phyloP scores from a whole-genome alignment of 2,797 vertebrate genomes.

The Darevskia nairensis region DNA sequence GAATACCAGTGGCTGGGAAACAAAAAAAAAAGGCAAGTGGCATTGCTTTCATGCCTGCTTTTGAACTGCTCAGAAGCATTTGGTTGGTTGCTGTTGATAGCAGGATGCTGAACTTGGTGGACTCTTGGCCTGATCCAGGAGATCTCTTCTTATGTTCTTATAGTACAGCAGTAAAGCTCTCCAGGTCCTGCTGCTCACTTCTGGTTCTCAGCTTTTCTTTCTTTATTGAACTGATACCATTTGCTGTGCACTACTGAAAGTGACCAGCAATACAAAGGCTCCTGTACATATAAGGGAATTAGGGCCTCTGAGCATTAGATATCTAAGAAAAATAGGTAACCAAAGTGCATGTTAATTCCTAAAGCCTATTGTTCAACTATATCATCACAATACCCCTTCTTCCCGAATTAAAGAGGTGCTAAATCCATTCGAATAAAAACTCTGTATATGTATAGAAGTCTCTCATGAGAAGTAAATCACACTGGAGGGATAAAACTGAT shows the following conservation, averaged over 20 bases:
- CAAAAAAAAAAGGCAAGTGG: not conserved
- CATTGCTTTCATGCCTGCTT: not conserved
- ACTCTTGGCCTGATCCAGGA: too few relatives aligned
- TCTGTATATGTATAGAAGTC: not conserved
- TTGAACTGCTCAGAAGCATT: not conserved
- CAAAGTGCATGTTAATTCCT: not conserved
- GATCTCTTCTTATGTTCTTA: too few relatives aligned
- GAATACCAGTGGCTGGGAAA: not conserved
- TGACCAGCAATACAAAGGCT: not conserved
- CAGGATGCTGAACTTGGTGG: not conserved
- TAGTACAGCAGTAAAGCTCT: not conserved
- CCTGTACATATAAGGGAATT: not conserved
- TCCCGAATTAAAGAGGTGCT: not conserved
- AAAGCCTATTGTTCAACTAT: not conserved
- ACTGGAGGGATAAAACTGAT: constrained; percentile 5
- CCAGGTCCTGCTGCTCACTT: too few relatives aligned
- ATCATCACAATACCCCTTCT: not conserved
- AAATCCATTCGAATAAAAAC: not conserved
- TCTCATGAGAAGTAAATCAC: constrained; percentile 42
- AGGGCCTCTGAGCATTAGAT: not conserved
- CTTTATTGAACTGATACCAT: not conserved
- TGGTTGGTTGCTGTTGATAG: not conserved
- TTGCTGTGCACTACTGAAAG: not conserved
- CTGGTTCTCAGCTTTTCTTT: not conserved
- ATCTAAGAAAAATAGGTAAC: not conserved